Percentiles rank a stretch among this genome's conserved stretches.
These are phyloP conservation scores for Agonum fuliginosum DNA, from an alignment of 2,888 invertebrate genomes.

Conservation along the genomic window DNA sequence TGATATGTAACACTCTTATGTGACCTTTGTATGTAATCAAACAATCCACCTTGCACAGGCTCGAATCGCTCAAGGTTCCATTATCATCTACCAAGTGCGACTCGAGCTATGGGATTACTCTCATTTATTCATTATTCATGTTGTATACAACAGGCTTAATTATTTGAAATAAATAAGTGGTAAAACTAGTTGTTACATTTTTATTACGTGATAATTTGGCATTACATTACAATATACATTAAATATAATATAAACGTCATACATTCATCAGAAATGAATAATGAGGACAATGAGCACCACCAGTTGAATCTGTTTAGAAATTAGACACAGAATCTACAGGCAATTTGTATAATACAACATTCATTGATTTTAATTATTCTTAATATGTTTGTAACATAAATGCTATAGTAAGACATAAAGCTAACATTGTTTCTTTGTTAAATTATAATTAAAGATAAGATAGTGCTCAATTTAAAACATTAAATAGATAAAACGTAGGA, in stretches of 20 bases:
- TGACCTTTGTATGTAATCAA: constrained; percentile 48
- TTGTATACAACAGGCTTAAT: constrained; percentile 59
- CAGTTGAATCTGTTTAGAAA: constrained; percentile 11
- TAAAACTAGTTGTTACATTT: constrained; percentile 50
- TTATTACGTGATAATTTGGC: constrained; percentile 54
- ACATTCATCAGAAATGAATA: constrained; percentile 45
- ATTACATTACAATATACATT: constrained; percentile 55
- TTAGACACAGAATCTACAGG: neutral
- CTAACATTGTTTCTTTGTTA: constrained; percentile 29
- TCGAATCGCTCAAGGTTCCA: constrained; percentile 30
- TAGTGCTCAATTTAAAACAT: constrained; percentile 32
- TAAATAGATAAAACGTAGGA: neutral
- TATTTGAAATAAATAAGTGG: constrained; percentile 59
- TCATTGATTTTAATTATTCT: constrained; percentile 10
- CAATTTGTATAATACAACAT: constrained; percentile 27
- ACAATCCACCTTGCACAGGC: constrained; percentile 26
- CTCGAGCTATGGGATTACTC: constrained; percentile 27
- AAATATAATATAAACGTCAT: constrained; percentile 47
- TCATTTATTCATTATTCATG: constrained; percentile 57
- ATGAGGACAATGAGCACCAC: constrained; percentile 20
- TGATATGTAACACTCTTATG: constrained; percentile 38
- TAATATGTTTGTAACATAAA: constrained; percentile 30
- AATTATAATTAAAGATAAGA: constrained; percentile 7
- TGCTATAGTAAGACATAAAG: constrained; percentile 26
- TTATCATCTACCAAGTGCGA: constrained; percentile 38